Evolutionary conservation across 2,888 invertebrate species (phyloP).

Genomic region (Muscina levida): DNA sequence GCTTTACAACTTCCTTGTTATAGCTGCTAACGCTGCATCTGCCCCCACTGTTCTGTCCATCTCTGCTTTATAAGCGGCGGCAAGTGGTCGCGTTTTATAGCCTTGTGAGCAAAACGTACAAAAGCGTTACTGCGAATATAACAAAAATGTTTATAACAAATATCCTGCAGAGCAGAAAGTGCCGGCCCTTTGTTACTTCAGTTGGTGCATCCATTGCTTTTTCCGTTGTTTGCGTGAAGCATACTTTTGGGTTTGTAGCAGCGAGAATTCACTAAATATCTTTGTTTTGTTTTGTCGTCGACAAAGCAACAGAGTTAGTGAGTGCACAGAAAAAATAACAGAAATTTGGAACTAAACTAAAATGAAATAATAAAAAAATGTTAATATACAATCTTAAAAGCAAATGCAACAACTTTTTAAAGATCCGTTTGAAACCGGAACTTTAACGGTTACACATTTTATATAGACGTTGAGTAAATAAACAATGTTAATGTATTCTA

Average conservation of each 20-base stretch:
- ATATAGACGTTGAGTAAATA: too few relatives aligned
- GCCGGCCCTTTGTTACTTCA: constrained; percentile 3
- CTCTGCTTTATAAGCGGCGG: constrained; percentile 19
- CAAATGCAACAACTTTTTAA: too few relatives aligned
- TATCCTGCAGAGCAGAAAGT: neutral
- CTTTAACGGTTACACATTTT: too few relatives aligned
- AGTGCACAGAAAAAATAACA: neutral
- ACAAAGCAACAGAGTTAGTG: neutral
- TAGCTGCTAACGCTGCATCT: neutral
- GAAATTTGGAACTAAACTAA: constrained; percentile 31
- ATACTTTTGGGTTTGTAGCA: constrained; percentile 46
- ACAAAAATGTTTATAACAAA: constrained; percentile 13
- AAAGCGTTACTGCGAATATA: constrained; percentile 11
- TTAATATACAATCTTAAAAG: neutral
- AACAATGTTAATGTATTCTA: too few relatives aligned
- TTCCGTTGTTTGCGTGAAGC: neutral
- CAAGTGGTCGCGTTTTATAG: constrained; percentile 22
- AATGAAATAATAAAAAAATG: constrained; percentile 28
- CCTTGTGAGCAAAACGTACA: neutral
- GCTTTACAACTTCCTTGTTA: constrained; percentile 23
- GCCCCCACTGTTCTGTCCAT: neutral
- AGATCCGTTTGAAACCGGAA: too few relatives aligned
- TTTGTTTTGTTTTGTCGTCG: constrained; percentile 1
- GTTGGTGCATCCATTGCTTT: neutral
- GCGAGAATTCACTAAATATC: constrained; percentile 15